Conservation (phyloP, 2,888 invertebrate species). For the Allygus modestus region DNA sequence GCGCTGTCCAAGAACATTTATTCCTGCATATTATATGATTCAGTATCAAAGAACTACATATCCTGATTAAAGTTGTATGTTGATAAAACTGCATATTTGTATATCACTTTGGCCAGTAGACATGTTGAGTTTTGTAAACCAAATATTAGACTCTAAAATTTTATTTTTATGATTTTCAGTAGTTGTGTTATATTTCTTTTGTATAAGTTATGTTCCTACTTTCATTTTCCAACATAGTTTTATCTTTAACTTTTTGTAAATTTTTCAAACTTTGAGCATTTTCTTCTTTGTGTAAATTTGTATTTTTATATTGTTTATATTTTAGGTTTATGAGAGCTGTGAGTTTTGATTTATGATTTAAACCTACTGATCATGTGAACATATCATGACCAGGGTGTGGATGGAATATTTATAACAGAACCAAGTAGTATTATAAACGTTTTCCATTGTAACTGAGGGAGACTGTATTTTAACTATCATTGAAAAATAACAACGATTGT, state of each 20-base stretch:
- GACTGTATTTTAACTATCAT: slow-evolving; percentile 7
- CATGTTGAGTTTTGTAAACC: slow-evolving; percentile 33
- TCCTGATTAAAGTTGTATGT: too few species aligned
- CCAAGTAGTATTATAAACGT: slow-evolving; percentile 28
- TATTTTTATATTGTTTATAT: slow-evolving; percentile 7
- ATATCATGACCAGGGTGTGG: slow-evolving; percentile 25
- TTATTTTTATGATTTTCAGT: neutral
- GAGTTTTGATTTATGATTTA: slow-evolving; percentile 4
- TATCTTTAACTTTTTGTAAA: slow-evolving; percentile 9
- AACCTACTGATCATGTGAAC: neutral
- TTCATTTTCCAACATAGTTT: neutral
- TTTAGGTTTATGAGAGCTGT: slow-evolving; percentile 14
- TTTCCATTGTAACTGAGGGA: slow-evolving; percentile 31
- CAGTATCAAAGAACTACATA: too few species aligned
- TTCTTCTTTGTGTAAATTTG: slow-evolving; percentile 17
- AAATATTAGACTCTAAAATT: slow-evolving; percentile 35
- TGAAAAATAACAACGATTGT: slow-evolving; percentile 8
- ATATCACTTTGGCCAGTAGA: slow-evolving; percentile 20
- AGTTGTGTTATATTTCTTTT: slow-evolving; percentile 8
- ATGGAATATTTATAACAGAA: slow-evolving; percentile 1
- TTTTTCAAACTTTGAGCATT: neutral
- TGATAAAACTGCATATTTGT: slow-evolving; percentile 37
- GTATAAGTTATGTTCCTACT: slow-evolving; percentile 27
- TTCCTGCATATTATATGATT: too few species aligned
- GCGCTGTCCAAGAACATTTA: too few species aligned